These are phyloP conservation scores for Drosophila sechellia DNA, from an alignment of 1,140 invertebrate genomes.

Conservation along the genomic window DNA sequence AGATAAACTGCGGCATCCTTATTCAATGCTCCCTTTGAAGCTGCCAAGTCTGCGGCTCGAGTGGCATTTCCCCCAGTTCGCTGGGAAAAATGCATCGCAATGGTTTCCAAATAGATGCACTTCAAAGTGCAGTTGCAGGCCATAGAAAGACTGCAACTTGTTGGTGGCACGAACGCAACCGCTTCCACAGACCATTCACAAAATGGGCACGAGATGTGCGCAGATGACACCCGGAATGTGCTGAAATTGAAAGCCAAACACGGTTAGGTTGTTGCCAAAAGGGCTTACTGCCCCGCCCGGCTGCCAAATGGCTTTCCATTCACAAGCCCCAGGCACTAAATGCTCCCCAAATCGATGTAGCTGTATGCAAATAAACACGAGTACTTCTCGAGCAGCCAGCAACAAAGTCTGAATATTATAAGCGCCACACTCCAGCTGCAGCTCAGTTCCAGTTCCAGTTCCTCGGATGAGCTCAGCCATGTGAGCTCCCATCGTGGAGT, in stretches of 20 bases:
- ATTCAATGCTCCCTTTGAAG: conserved; percentile 27
- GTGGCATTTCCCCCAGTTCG: conserved; percentile 20
- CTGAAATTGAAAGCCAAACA: conserved; percentile 46
- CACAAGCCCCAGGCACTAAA: conserved; percentile 36
- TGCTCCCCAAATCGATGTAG: conserved; percentile 22
- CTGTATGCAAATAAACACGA: conserved; percentile 32
- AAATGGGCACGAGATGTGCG: conserved; percentile 27
- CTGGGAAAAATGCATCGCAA: conserved; percentile 57
- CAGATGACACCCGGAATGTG: conserved; percentile 23
- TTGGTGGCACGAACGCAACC: conserved; percentile 52
- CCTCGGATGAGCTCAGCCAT: not conserved
- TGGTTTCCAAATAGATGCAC: conserved; percentile 64
- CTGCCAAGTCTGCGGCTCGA: conserved; percentile 29
- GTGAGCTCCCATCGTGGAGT: conserved; percentile 2
- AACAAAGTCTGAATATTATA: conserved; percentile 23
- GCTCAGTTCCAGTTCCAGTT: conserved; percentile 4
- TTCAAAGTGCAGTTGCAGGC: conserved; percentile 26
- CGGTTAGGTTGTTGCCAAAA: conserved; percentile 40
- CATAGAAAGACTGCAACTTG: conserved; percentile 60
- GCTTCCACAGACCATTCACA: conserved; percentile 26
- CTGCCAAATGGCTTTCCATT: conserved; percentile 36
- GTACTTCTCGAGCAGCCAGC: conserved; percentile 16
- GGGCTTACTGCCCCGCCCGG: conserved; percentile 35
- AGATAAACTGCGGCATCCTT: conserved; percentile 15
- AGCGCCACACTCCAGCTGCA: conserved; percentile 10